A percentile compares a stretch with the other conserved stretches of the same genome.
phyloP scores from a whole-genome alignment of 2,888 invertebrate species.

The Diabrotica balteata region DNA sequence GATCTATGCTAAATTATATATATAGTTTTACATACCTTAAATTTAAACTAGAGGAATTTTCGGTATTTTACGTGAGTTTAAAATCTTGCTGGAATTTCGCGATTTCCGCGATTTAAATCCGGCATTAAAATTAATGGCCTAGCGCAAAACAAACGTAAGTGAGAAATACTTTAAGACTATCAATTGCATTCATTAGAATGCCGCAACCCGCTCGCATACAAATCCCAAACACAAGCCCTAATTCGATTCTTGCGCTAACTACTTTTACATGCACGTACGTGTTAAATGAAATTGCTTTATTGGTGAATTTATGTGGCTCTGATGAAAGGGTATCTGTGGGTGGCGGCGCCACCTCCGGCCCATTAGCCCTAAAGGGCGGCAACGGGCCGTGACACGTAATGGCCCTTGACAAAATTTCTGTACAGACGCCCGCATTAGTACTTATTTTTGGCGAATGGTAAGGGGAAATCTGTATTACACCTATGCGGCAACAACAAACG shows the following conservation, averaged over 20 bases:
- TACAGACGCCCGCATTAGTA: conserved; percentile 1
- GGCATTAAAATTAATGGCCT: no score
- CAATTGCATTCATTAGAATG: neutral
- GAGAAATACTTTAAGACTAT: no score
- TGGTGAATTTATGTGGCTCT: conserved; percentile 42
- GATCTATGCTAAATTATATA: no score
- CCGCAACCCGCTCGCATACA: neutral
- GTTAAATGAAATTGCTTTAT: conserved; percentile 38
- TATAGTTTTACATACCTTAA: no score
- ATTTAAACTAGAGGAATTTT: no score
- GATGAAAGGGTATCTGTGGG: conserved; percentile 38
- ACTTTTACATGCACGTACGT: conserved; percentile 28
- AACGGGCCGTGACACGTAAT: conserved; percentile 45
- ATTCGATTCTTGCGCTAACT: conserved; percentile 23
- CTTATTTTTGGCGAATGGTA: neutral
- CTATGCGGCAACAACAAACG: no score
- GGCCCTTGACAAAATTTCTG: conserved; percentile 40
- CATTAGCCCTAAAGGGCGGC: conserved; percentile 42
- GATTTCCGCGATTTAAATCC: no score
- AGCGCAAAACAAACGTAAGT: no score
- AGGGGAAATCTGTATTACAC: no score
- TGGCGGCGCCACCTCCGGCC: conserved; percentile 40
- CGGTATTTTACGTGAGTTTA: no score
- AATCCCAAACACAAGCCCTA: conserved; percentile 1
- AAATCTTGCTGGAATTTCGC: no score